These are phyloP conservation scores for Pyrrhosoma nymphula DNA, from an alignment of 2,888 invertebrate genomes.

Conservation along the genomic window DNA sequence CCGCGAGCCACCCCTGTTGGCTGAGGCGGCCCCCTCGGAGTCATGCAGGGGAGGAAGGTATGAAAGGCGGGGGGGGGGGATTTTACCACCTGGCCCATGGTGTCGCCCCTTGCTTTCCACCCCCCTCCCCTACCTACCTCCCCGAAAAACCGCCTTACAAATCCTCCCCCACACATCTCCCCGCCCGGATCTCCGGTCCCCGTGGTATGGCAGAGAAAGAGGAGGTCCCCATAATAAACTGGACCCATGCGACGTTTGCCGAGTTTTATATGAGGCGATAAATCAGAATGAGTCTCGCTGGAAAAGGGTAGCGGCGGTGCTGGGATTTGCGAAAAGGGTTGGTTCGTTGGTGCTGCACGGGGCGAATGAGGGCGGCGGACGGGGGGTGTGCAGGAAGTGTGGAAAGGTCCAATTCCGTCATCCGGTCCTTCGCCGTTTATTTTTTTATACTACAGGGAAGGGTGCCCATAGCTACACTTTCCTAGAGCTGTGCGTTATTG, in stretches of 20 bases:
- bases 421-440: background rate
- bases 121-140: background rate
- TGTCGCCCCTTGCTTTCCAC: background rate
- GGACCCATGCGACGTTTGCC: slow-evolving; percentile 62
- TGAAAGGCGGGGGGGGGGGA: background rate
- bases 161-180: background rate
- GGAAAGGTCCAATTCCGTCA: slow-evolving; percentile 60
- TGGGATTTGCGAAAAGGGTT: slow-evolving; percentile 9
- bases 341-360: background rate
- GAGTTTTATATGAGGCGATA: slow-evolving; percentile 64
- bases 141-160: background rate
- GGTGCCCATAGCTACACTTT: background rate
- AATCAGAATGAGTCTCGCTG: slow-evolving; percentile 47
- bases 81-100: background rate
- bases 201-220: background rate
- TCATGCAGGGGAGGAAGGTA: background rate
- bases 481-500: background rate
- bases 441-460: background rate
- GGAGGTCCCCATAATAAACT: slow-evolving; percentile 54
- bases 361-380: background rate
- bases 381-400: background rate
- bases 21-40: background rate
- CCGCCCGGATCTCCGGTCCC: slow-evolving; percentile 20
- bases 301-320: slow-evolving; percentile 38
- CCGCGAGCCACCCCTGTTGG: background rate